These are phyloP conservation scores for Sphaerodactylus townsendi DNA, from an alignment of 2,113 vertebrate species.

Conservation along the genomic window DNA sequence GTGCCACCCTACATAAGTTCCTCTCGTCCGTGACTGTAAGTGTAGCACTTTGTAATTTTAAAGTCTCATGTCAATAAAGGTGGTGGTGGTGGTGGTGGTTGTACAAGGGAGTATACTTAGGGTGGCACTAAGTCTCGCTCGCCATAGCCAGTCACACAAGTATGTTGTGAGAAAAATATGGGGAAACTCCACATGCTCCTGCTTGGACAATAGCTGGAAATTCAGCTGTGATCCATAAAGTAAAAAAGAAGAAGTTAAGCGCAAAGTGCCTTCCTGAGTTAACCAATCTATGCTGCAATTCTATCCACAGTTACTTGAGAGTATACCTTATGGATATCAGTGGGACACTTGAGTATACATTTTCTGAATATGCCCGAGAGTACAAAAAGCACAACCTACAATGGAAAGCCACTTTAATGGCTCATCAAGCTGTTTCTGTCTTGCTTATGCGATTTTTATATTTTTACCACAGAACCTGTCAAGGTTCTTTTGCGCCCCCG, in stretches of 20 bases:
- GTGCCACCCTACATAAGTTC: too few relatives aligned
- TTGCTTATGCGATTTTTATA: neutral
- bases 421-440: neutral
- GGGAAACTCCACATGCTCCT: neutral
- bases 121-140: neutral
- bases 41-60: too few relatives aligned
- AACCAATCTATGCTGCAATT: neutral
- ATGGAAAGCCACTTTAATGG: slow-evolving; percentile 12
- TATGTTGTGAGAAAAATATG: neutral
- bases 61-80: too few relatives aligned
- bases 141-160: neutral
- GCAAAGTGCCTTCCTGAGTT: neutral
- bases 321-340: neutral
- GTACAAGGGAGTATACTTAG: too few relatives aligned
- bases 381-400: neutral
- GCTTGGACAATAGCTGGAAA: neutral
- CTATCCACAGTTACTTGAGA: neutral
- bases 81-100: too few relatives aligned
- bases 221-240: neutral
- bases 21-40: too few relatives aligned
- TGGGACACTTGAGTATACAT: neutral
- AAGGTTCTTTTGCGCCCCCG: neutral
- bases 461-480: neutral
- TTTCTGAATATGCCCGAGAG: neutral
- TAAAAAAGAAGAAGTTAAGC: neutral